These are phyloP conservation scores for Oreotrochilus melanogaster DNA, from an alignment of 2,113 vertebrate genomes.

Conservation along the genomic window DNA sequence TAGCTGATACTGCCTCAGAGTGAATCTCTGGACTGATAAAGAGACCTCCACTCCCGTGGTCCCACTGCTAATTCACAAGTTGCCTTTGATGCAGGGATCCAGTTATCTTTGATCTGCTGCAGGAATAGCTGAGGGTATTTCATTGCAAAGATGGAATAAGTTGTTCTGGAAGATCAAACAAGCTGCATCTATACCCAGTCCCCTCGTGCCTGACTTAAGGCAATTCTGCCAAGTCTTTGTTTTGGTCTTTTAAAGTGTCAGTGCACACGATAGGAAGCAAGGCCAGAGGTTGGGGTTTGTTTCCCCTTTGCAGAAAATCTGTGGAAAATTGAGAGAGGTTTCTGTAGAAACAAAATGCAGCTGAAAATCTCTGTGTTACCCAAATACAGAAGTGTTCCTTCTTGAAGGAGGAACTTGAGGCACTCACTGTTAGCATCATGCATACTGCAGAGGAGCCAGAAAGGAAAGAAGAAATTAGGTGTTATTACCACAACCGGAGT, in stretches of 20 bases:
- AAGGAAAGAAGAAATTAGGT: neutral
- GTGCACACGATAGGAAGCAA: neutral
- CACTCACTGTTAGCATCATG: neutral
- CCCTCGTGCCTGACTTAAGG: neutral
- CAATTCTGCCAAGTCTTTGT: neutral
- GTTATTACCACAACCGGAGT: neutral
- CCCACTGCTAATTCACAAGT: neutral
- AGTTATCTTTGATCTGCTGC: constrained; percentile 26
- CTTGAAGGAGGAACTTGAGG: neutral
- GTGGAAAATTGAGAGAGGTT: neutral
- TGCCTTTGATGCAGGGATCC: constrained; percentile 6
- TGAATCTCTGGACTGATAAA: neutral
- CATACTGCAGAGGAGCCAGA: neutral
- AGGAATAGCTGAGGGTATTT: neutral
- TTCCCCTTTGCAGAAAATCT: neutral
- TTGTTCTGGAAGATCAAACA: constrained; percentile 34
- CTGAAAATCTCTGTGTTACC: neutral
- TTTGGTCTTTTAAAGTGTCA: neutral
- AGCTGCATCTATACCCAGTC: neutral
- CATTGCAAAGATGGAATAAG: neutral
- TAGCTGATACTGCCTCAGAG: neutral
- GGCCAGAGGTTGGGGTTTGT: neutral
- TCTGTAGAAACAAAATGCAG: neutral
- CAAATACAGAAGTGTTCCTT: neutral
- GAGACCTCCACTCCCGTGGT: neutral